A percentile compares a stretch with the other conserved stretches of the same genome.
Conservation (phyloP, 2,797 vertebrate species). For the Danio albolineatus region DNA sequence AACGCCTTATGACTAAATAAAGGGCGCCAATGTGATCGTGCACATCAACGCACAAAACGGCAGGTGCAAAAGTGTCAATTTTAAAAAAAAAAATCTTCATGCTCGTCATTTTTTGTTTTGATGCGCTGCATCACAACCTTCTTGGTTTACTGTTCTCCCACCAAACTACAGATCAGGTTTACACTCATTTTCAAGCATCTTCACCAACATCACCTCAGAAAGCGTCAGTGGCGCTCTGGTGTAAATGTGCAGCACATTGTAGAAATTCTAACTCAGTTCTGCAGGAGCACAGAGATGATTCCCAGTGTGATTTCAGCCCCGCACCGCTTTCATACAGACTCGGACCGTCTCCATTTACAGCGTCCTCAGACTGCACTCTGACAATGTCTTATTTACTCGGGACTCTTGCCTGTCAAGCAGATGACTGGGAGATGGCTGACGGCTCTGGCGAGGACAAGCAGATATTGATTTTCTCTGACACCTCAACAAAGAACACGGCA, state of each 20-base stretch:
- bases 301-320: conserved; percentile 14
- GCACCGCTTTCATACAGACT: background rate
- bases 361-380: conserved; percentile 24
- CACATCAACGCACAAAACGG: too few relatives aligned
- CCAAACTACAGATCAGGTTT: background rate
- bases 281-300: conserved; percentile 31
- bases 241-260: background rate
- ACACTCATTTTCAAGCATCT: background rate
- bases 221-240: background rate
- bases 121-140: too few relatives aligned
- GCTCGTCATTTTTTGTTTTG: too few relatives aligned
- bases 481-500: conserved; percentile 47
- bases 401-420: conserved; percentile 54
- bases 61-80: too few relatives aligned
- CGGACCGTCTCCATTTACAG: conserved; percentile 10
- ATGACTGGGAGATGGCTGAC: conserved; percentile 52
- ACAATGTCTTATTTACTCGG: conserved; percentile 51
- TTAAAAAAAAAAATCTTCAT: too few relatives aligned
- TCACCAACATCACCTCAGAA: background rate
- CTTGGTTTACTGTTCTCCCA: too few relatives aligned
- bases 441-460: conserved; percentile 48
- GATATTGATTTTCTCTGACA: conserved; percentile 60
- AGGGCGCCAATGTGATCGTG: too few relatives aligned
- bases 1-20: too few relatives aligned
- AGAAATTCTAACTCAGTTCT: conserved; percentile 3